A percentile compares a stretch with the other conserved stretches of the same genome.
phyloP scores from a whole-genome alignment of 2,888 invertebrate species.

The Tuta absoluta region DNA sequence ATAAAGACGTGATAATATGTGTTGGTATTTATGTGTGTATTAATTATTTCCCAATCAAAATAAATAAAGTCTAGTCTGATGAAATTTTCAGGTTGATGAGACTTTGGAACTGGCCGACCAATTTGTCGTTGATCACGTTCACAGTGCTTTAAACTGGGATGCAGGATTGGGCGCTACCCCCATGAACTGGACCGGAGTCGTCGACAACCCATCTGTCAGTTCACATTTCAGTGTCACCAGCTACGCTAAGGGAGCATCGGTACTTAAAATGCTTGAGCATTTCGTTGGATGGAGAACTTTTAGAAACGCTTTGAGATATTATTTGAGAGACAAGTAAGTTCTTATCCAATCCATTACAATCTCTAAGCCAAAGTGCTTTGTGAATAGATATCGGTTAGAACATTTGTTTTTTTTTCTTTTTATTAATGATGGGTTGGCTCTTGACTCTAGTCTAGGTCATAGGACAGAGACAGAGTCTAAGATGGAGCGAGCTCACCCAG shows the following conservation, averaged over 20 bases:
- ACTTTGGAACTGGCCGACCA: constrained; percentile 74
- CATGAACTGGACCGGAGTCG: constrained; percentile 80
- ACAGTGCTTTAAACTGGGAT: constrained; percentile 83
- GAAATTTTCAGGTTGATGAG: constrained; percentile 56
- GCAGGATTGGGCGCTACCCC: constrained; percentile 64
- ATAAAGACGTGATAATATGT: too few species aligned
- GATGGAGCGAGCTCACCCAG: too few species aligned
- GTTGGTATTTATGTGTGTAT: too few species aligned
- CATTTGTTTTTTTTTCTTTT: too few species aligned
- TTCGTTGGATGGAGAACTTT: constrained; percentile 81
- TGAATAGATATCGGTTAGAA: too few species aligned
- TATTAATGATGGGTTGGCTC: too few species aligned
- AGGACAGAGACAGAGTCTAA: too few species aligned
- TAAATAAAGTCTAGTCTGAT: too few species aligned
- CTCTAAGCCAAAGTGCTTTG: too few species aligned
- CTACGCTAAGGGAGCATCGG: constrained; percentile 85
- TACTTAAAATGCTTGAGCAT: constrained; percentile 85
- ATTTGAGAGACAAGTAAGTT: constrained; percentile 80
- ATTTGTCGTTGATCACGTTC: constrained; percentile 86
- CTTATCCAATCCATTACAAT: too few species aligned
- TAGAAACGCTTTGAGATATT: constrained; percentile 78
- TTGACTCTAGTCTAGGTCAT: too few species aligned
- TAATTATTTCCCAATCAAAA: too few species aligned
- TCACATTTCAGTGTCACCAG: constrained; percentile 85
- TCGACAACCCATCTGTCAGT: constrained; percentile 73